Conservation (phyloP, 2,113 vertebrate genomes). For the Acanthisitta chloris region DNA sequence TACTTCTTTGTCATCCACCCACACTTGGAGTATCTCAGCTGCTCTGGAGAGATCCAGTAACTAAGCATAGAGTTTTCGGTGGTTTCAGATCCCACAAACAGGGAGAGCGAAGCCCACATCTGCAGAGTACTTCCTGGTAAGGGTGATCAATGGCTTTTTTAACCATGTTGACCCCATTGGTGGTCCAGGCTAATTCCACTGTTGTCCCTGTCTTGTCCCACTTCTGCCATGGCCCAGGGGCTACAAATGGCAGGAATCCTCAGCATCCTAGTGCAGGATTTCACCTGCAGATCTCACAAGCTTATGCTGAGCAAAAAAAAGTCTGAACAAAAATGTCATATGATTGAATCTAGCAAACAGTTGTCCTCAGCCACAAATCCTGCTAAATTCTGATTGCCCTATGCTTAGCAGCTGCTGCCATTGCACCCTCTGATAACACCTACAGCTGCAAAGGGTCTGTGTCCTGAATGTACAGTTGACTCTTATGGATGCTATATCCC, state of each 20-base stretch:
- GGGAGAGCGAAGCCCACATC: neutral
- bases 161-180: neutral
- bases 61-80: neutral
- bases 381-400: neutral
- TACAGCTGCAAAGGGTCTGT: neutral
- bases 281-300: neutral
- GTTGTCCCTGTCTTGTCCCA: neutral
- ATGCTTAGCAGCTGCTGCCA: neutral
- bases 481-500: rapidly evolving
- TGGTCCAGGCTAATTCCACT: neutral
- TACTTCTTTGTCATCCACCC: neutral
- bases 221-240: neutral
- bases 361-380: neutral
- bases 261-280: neutral
- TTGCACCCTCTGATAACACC: neutral
- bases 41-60: neutral
- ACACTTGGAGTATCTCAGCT: neutral
- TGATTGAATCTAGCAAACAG: neutral
- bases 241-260: neutral
- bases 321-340: neutral
- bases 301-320: neutral
- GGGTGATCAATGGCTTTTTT: neutral
- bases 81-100: neutral
- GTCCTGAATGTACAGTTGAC: neutral
- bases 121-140: neutral